Base-by-base conservation (phyloP, 2,797 vertebrate genomes). In the Helicolenus hilgendorfi region DNA sequence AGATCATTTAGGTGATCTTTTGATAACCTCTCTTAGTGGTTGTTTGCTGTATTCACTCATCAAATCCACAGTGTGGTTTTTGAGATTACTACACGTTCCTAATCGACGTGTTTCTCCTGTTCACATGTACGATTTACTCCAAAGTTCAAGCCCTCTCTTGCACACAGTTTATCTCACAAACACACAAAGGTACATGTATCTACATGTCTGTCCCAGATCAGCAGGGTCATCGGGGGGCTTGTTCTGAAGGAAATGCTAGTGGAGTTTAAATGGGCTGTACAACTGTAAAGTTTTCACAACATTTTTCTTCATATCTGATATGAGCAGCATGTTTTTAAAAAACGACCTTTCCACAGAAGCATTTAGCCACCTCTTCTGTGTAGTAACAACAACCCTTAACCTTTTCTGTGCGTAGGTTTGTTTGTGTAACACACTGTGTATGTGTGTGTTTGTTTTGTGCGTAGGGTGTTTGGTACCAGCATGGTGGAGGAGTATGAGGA, bases 401-500 rank as follows among this genome's bases (percentile, higher is more conserved):
- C 60, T 72, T 79, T 67, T 79, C 67, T 41, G 22, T 41, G 6
- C 13, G 35, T 69, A 6, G 22, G 27, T 85, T 38, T 77, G 36
- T 69, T 36, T 87, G 68, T 73, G 22, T 92, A 85, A 92, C 60
- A 2, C 3, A 2, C 41, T 49, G 29, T 35, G 3, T 77, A 1
- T 69, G n/a, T 73, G 3, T 74, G 2, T 72, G n/a, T 73, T 35
- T 89, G 20, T 88, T n/a, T 82, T 85, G 45, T 88, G 56, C 89
- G 72, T 67, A 99, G 99, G 94, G 98, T 99, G 68, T 99, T 99
- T 96, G 99, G 99, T 88, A 99, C 99, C 80, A 99, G 99, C 94
- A 99, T 99, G 99, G 99, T 99, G 84, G 99, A 99, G 95, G 99
- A 99, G 84, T 99, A 99, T 92, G 99, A 99, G 89, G 99, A 99